These are phyloP conservation scores for Hoplostethus mediterraneus DNA, from an alignment of 2,797 vertebrate genomes.

Conservation along the genomic window DNA sequence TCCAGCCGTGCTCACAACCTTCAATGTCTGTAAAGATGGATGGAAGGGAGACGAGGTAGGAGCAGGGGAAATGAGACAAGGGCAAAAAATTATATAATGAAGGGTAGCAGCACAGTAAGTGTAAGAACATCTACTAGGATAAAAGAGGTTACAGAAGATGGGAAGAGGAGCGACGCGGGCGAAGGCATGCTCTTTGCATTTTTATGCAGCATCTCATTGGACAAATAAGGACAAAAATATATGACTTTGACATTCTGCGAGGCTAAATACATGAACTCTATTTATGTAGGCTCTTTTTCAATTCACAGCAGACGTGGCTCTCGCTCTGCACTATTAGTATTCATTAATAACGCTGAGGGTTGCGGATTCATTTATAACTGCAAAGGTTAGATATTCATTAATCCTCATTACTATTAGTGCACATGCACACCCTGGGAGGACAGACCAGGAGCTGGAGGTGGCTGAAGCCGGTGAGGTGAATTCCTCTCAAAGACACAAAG, in stretches of 20 bases:
- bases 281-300: slow-evolving; percentile 63
- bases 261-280: slow-evolving; percentile 56
- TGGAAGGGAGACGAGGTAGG: slow-evolving; percentile 9
- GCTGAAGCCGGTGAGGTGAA: slow-evolving; percentile 30
- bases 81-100: slow-evolving; percentile 15
- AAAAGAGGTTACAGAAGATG: slow-evolving; percentile 11
- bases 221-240: slow-evolving; percentile 57
- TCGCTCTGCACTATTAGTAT: slow-evolving; percentile 71
- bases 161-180: slow-evolving; percentile 2
- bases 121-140: slow-evolving; percentile 17
- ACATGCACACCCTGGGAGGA: slow-evolving; percentile 16
- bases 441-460: slow-evolving; percentile 36
- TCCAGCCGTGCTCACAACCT: slow-evolving; percentile 95
- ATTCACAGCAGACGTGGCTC: slow-evolving; percentile 61
- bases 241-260: slow-evolving; percentile 45
- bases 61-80: slow-evolving; percentile 17
- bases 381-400: slow-evolving; percentile 77
- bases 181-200: neutral
- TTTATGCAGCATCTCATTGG: slow-evolving; percentile 28
- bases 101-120: slow-evolving; percentile 5
- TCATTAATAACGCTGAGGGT: slow-evolving; percentile 74
- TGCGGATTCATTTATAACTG: slow-evolving; percentile 69
- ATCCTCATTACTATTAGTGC: slow-evolving; percentile 71
- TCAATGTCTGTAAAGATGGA: slow-evolving; percentile 88
- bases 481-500: too few species aligned